A percentile compares a stretch with the other conserved stretches of the same genome.
Evolutionary conservation across 2,113 vertebrate genomes (phyloP).

Genomic region (Erythrocercus mccallii): DNA sequence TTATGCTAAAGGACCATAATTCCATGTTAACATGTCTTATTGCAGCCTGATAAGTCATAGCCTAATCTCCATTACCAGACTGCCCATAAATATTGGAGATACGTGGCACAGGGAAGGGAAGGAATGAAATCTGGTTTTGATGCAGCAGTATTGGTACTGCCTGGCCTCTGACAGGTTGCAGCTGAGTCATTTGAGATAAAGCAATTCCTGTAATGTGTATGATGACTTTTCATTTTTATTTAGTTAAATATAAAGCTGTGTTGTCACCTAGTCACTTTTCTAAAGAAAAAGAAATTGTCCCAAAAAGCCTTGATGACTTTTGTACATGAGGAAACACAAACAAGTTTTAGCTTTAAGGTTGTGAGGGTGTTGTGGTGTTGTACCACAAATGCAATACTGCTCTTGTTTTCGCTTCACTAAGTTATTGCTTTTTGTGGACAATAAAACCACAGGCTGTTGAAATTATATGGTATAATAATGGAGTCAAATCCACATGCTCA

Average conservation of each 20-base stretch:
- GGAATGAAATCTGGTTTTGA: constrained; percentile 13
- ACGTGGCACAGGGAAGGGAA: background rate
- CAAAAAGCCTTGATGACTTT: background rate
- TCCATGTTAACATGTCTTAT: constrained; percentile 37
- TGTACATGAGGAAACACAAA: background rate
- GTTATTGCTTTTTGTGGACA: constrained; percentile 47
- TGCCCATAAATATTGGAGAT: constrained; percentile 35
- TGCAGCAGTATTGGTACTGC: background rate
- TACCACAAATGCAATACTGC: background rate
- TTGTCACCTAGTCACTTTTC: background rate
- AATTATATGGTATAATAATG: constrained; percentile 35
- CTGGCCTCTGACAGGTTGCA: background rate
- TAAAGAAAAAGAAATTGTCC: background rate
- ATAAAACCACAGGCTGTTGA: constrained; percentile 52
- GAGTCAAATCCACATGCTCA: constrained; percentile 19
- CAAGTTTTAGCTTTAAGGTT: background rate
- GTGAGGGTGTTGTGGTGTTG: background rate
- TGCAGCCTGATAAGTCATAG: constrained; percentile 35
- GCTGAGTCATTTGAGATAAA: background rate
- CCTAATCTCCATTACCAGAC: constrained; percentile 27
- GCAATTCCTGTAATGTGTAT: background rate
- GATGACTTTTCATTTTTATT: background rate
- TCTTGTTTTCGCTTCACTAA: constrained; percentile 22
- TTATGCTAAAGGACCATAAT: constrained; percentile 39
- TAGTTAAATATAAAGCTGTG: background rate